Evolutionary conservation across 2,797 vertebrate species (phyloP), one percentile per base, ranked within the genome.

Genomic region (Cichlasoma orientale): DNA sequence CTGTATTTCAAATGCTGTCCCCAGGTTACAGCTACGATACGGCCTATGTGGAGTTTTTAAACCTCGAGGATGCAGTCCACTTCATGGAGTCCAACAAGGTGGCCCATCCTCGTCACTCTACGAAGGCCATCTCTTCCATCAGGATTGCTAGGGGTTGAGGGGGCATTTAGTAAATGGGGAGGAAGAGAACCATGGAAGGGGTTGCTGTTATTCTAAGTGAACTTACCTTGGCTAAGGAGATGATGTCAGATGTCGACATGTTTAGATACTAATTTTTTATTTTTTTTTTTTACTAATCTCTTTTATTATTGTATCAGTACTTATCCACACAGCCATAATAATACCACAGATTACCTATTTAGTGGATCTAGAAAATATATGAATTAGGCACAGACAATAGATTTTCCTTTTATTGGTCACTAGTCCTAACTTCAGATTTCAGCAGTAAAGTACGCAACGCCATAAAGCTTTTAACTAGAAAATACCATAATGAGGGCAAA

Each of bases 1-100:
- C 97, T 99, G 97, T 99, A 99, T 99, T 99, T 96, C 97, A 99
- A 99, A 99, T 99, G 98, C 98, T 99, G 98, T 99, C 97, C 98
- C 98, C 98, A 99, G 98, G 98, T 99, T 99, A 99, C 98, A 98
- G 99, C 98, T 98, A 97, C 98, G 98, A 99, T 99, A 99, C 97
- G 97, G 98, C 98, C 98, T 99, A 98, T 98, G 98, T 99, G 98
- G 98, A 99, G 96, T 99, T 99, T 99, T 99, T 98, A 97, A 97
- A 98, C 98, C 98, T 99, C 97, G 98, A 99, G 98, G 98, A 99
- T 97, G 98, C 98, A 96, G 98, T 99, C 97, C 97, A 97, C 98
- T 99, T 98, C 98, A 99, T 99, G 98, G 98, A 99, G 97, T 98
- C 98, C 97, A 99, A 99, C 97, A 97, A 99, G 98, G 98, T 99